These are phyloP conservation scores for Ara ararauna DNA, from an alignment of 2,797 vertebrate genomes.

Conservation along the genomic window DNA sequence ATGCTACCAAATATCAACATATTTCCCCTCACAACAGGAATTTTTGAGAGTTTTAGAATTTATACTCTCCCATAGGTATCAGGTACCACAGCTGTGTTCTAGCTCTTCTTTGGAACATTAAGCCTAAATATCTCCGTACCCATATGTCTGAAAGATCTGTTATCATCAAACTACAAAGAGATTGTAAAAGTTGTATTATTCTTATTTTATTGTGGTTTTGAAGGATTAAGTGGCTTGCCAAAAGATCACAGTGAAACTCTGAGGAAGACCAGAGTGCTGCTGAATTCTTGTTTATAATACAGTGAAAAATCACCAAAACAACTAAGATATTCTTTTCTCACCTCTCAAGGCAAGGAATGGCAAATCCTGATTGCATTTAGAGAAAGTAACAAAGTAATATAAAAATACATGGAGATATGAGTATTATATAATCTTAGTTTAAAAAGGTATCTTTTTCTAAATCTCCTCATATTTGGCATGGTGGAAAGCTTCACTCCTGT, in stretches of 20 bases:
- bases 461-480: not conserved
- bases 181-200: not conserved
- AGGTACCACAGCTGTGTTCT: not conserved
- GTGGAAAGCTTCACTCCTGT: not conserved
- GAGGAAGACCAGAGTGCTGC: not conserved
- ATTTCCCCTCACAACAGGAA: not conserved
- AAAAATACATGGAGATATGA: not conserved
- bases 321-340: not conserved
- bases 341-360: not conserved
- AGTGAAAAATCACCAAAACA: not conserved
- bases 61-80: not conserved
- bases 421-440: not conserved
- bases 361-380: not conserved
- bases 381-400: not conserved
- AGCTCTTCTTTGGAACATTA: not conserved
- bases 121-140: not conserved
- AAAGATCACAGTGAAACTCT: not conserved
- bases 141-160: not conserved
- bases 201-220: not conserved
- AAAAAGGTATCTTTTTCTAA: not conserved
- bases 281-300: not conserved
- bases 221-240: not conserved
- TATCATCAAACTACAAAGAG: not conserved
- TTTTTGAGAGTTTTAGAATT: not conserved
- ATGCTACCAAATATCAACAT: not conserved